Evolutionary conservation across 1,140 invertebrate genomes (phyloP), one percentile per base, ranked within the genome.

Genomic region (Bacillus rossius): DNA sequence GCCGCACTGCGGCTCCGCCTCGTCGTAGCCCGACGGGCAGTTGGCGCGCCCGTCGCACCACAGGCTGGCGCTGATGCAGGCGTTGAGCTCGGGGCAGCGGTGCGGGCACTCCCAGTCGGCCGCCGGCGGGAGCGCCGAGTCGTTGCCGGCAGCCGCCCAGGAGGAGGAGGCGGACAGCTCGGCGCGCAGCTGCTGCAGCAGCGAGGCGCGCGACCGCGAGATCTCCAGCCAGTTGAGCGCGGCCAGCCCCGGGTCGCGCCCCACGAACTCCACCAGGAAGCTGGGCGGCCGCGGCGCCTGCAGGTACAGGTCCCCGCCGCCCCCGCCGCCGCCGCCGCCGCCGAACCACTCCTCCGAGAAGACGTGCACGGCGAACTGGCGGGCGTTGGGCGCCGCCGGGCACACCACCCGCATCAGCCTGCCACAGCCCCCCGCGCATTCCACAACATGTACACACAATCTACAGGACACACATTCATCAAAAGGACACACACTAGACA

Each of bases 41-140:
- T 92, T 88, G 26, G 82, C 75, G 62, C 81, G 82, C 38, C 92
- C 91, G 72, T 95, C 91, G 71, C 92, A 95, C 90, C 91, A 94
- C 29, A 95, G 75, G 43, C 83, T 82, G 4, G 87, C 76, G 61
- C 87, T 87, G 59, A 94, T 94, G 69, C 92, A 95, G 19, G 91
- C 91, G 67, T 92, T 88, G 57, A 95, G 75, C 72, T 94, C 91
- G 8, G 91, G 91, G 73, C 92, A 95, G 69, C 87, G 86, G 67
- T 85, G 82, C 61, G 78, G 75, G 66, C 85, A 86, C 63, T 86
- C 84, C 37, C 74, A 71, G 57, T 71, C 81, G 71, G 65, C 75
- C 51, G 61, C 70, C 48, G 38, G 34, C 0, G 45, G 22, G 2
- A 47, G 22, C 20, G 25, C 53, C 10, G 56, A 51, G 26, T 49